Conservation (phyloP, 1,140 invertebrate genomes). For the Drosophila repletoides region DNA sequence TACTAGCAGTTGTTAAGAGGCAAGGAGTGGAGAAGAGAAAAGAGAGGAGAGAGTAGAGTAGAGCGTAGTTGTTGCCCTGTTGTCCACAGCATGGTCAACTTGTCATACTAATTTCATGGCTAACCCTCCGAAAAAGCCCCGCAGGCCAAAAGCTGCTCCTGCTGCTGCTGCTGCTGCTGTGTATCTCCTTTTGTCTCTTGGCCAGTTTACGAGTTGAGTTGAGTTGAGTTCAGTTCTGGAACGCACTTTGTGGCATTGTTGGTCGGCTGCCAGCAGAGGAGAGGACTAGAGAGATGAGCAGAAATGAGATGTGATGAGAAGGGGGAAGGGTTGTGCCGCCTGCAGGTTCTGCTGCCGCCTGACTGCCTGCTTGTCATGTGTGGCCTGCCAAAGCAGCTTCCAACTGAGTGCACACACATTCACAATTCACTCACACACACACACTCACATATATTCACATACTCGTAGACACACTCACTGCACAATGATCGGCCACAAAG, state of each 20-base stretch:
- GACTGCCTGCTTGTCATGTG: conserved; percentile 4
- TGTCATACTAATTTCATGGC: conserved; percentile 71
- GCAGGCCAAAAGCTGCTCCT: neutral
- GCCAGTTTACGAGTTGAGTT: conserved; percentile 31
- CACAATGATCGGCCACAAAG: conserved; percentile 62
- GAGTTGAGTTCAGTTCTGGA: conserved; percentile 26
- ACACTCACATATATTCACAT: neutral
- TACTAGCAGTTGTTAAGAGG: too few relatives aligned
- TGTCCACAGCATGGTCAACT: conserved; percentile 55
- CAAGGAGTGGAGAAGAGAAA: too few relatives aligned
- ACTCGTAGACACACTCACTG: neutral
- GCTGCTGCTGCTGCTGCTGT: neutral
- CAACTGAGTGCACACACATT: conserved; percentile 50
- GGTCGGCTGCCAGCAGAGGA: conserved; percentile 14
- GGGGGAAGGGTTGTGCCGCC: too few relatives aligned
- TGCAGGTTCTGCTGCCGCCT: conserved; percentile 18
- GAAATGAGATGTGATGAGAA: too few relatives aligned
- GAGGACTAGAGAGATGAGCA: too few relatives aligned
- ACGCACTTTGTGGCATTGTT: conserved; percentile 49
- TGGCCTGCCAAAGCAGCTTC: conserved; percentile 59
- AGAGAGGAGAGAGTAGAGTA: too few relatives aligned
- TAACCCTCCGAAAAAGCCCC: neutral
- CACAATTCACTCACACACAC: neutral
- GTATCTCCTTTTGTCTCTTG: neutral
- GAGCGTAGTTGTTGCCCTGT: conserved; percentile 17